Evolutionary conservation across 2,888 invertebrate genomes (phyloP).

Genomic region (Tipula lateralis): DNA sequence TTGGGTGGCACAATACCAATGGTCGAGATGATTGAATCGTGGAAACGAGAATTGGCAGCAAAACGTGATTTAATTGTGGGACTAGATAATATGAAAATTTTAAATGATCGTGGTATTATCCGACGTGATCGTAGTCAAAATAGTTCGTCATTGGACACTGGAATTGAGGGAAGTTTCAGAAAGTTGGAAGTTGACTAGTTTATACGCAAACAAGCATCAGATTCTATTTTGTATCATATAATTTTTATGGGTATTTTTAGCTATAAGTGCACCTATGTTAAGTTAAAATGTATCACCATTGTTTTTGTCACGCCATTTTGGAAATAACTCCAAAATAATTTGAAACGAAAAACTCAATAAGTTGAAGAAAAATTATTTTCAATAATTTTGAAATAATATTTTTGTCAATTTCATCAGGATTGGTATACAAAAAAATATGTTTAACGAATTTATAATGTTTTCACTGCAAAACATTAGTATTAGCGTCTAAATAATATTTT

Average conservation of each 20-base stretch:
- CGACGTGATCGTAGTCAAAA: constrained; percentile 43
- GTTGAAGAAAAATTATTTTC: neutral
- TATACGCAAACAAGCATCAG: neutral
- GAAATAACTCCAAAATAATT: neutral
- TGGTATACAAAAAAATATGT: neutral
- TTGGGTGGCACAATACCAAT: constrained; percentile 68
- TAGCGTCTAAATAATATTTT: neutral
- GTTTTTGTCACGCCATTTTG: neutral
- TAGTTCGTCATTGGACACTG: constrained; percentile 42
- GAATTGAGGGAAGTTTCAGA: constrained; percentile 60
- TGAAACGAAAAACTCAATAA: neutral
- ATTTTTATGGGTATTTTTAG: constrained; percentile 7
- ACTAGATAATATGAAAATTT: constrained; percentile 60
- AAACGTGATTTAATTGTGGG: constrained; percentile 57
- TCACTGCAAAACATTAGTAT: neutral
- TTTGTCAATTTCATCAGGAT: neutral
- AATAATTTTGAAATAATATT: neutral
- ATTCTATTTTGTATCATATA: neutral
- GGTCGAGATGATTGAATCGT: constrained; percentile 65
- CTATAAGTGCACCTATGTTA: neutral
- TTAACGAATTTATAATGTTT: neutral
- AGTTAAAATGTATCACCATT: neutral
- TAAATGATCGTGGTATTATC: constrained; percentile 59
- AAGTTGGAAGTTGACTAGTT: constrained; percentile 62
- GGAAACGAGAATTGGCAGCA: constrained; percentile 58